Conservation (phyloP, 2,113 vertebrate genomes). For the Serinus canaria region DNA sequence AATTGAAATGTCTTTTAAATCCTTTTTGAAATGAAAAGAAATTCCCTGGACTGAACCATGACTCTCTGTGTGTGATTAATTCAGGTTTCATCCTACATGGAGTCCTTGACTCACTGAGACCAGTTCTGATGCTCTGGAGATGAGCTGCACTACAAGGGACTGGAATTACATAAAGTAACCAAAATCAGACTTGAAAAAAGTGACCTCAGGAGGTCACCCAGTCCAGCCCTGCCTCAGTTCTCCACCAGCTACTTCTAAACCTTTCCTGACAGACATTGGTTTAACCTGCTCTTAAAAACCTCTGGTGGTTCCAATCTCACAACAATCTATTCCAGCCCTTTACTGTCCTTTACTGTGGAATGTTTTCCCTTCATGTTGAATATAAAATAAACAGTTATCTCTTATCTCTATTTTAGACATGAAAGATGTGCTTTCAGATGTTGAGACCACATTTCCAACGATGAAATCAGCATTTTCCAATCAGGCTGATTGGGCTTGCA, state of each 20-base stretch:
- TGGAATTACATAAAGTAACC: not conserved
- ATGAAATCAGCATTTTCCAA: not conserved
- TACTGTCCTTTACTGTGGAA: not conserved
- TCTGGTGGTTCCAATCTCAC: not conserved
- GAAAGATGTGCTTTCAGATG: not conserved
- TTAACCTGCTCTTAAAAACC: not conserved
- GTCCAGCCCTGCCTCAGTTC: not conserved
- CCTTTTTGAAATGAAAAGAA: not conserved
- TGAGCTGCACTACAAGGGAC: not conserved
- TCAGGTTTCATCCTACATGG: not conserved
- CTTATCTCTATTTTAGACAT: not conserved
- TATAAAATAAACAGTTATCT: not conserved
- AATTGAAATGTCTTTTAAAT: not conserved
- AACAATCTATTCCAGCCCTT: not conserved
- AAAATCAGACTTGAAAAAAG: not conserved
- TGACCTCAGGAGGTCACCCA: not conserved
- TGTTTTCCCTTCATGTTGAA: not conserved
- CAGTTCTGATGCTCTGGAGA: not conserved
- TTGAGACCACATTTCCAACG: not conserved
- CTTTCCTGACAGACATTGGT: not conserved
- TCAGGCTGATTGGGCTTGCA: not conserved
- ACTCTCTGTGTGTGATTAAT: not conserved
- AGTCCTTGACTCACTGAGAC: not conserved
- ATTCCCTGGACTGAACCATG: not conserved
- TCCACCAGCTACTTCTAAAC: not conserved